Base-by-base conservation (phyloP, 2,113 vertebrate species). In the Ciconia boyciana region DNA sequence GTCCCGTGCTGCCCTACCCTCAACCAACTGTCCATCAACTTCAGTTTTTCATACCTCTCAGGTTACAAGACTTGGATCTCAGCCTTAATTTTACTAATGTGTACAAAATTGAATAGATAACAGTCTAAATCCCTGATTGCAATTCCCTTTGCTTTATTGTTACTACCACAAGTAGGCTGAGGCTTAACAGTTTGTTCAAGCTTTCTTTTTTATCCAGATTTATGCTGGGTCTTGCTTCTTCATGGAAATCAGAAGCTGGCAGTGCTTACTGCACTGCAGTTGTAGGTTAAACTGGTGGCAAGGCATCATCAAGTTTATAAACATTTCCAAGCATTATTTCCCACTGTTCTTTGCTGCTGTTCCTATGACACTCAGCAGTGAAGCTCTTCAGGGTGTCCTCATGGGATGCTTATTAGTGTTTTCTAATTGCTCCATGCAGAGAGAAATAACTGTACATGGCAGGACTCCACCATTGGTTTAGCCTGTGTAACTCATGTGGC, bases 361-460 rank as follows among this genome's bases (percentile, higher is more conserved):
- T 86, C 76, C 15, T 89, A 64, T 15, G 76, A 86, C 64, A 81
- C 48, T 93, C 62, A 44, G 48, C 55, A 87, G 60, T 68, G 64
- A 70, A 87, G 43, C 46, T 89, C 44, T 86, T 88, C n/a, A 78
- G 60, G 60, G 48, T 32, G 69, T 81, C 51, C 90, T 92, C 64
- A 34, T 68, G 79, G 76, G 61, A 82, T 55, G 21, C 60, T 95
- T 36, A 71, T 94, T 93, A 92, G 28, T 66, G 54, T 89, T 92
- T 94, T 71, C 60, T 95, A 90, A 96, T 90, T 94, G 41, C 43
- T 95, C 48, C 26, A 41, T 55, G 48, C 32, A 86, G 83, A 62
- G 75, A 65, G 90, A 87, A 87, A 84, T 90, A 51, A 51, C 55
- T 44, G 34, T 62, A 89, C 74, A 16, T 82, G 83, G 65, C 86